Evolutionary conservation across 1,140 invertebrate genomes (phyloP), one percentile per base, ranked within the genome.

Genomic region (Drosophila ananassae): DNA sequence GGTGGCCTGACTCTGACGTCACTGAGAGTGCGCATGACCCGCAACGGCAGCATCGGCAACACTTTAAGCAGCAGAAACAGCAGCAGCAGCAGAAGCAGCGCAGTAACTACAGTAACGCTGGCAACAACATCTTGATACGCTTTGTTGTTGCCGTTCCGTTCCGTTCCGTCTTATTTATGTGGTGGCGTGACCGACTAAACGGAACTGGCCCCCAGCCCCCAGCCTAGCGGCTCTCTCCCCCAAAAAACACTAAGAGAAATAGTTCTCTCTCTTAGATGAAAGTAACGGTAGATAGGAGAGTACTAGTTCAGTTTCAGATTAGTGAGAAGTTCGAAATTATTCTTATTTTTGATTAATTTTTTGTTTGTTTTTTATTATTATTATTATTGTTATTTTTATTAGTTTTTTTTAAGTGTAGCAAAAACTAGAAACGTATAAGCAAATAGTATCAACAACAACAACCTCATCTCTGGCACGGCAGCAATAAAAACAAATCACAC

Each of bases 181-280:
- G 72, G 76, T 83, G 83, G 83, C 83, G 83, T 89, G 83, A 89
- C 83, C 83, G 76, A 89, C 79, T 79, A 79, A 89, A 89, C 83
- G 84, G 79, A 89, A 89, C 83, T 89, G 57, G 30, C 46, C 77
- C 56, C 61, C 46, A 32, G 47, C 44, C 61, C 37, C 25, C 46
- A 55, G 50, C 56, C 56, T 39, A 41, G 41, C 47, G 7, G 2
- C 12, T 32, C 57, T 12, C 55, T 17, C 25, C 9, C 17, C 17
- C 17, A 17, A 17, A n/a, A 32, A 7, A 8, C n/a, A 13, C 25
- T 21, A 12, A 51, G 41, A 44, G 10, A 44, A 44, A 39, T 39
- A 2, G 25, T 6, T 17, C 17, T 17, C 17, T 17, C 17, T 17
- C 17, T 17, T 17, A 17, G 17, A 1, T 17, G 17, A 17, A 17